Evolutionary conservation across 2,797 vertebrate genomes (phyloP).

Genomic region (Cynodonichthys magdalenae): DNA sequence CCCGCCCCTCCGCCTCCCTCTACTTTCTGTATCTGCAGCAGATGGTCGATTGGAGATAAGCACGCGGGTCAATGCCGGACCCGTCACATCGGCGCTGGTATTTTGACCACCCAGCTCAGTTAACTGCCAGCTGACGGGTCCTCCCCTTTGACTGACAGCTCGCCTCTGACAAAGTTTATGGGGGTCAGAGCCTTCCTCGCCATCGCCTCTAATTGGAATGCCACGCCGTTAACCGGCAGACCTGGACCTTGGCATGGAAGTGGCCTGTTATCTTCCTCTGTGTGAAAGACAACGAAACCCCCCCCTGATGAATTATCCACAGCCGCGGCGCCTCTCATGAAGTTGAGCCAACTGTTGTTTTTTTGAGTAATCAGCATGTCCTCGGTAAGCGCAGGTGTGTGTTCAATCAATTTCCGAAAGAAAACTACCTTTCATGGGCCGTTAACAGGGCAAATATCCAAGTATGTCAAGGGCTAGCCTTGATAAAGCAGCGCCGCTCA

Average conservation of each 20-base stretch:
- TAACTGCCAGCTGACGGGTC: slow-evolving; percentile 60
- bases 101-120: slow-evolving; percentile 59
- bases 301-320: slow-evolving; percentile 54
- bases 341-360: slow-evolving; percentile 27
- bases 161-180: slow-evolving; percentile 73
- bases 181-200: slow-evolving; percentile 73
- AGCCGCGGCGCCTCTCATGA: slow-evolving; percentile 17
- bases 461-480: slow-evolving; percentile 57
- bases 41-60: slow-evolving; percentile 78
- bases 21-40: slow-evolving; percentile 59
- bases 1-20: slow-evolving; percentile 28
- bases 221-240: slow-evolving; percentile 57
- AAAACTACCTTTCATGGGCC: slow-evolving; percentile 34
- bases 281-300: slow-evolving; percentile 52
- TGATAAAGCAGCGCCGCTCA: slow-evolving; percentile 48
- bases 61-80: slow-evolving; percentile 68
- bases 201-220: slow-evolving; percentile 73
- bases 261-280: slow-evolving; percentile 40
- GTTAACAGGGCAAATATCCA: slow-evolving; percentile 58
- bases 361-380: slow-evolving; percentile 55
- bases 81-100: slow-evolving; percentile 55
- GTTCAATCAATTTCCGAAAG: slow-evolving; percentile 56
- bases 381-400: slow-evolving; percentile 47
- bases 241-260: slow-evolving; percentile 61
- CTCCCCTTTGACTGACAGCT: slow-evolving; percentile 75